Evolutionary conservation across 2,888 invertebrate species (phyloP), one percentile per base, ranked within the genome.

Genomic region (Dynastes hyllus): DNA sequence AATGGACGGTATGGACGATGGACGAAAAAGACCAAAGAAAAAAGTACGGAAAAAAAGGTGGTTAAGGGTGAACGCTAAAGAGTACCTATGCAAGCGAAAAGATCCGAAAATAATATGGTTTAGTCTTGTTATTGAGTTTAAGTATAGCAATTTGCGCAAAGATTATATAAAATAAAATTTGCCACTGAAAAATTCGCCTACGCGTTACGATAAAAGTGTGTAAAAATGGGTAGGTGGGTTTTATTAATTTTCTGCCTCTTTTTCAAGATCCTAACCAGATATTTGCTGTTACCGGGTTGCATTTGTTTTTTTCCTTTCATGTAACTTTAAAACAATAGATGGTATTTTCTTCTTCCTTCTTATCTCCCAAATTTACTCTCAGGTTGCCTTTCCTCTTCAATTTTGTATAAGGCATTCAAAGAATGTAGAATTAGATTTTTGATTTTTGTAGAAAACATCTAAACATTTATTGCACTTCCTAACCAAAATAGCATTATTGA

Each of bases 111-210:
- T 84, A 84, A 84, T 81, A 84, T 81, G 84, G 80, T 83, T 82
- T 80, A 77, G 79, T 78, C 81, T 82, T 81, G 83, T 84, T 83
- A 83, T 83, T 80, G 79, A 77, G 79, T 80, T 82, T 84, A 84
- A 84, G 80, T 83, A 84, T 84, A 84, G 84, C 84, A 84, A 84
- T 84, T 84, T 84, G 84, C 81, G 81, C 82, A 80, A 81, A 82
- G 81, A 79, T 80, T 83, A 83, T 81, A 80, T 81, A 83, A 83
- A 83, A 83, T 81, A 83, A 83, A 83, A 84, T 80, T 81, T 80
- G 84, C 84, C 84, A 84, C 84, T 82, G 84, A 84, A 84, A 84
- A 83, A 82, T 83, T 83, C 27, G 40, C 55, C 22, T 69, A 51
- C 50, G 51, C 27, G 51, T 45, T 27, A 63, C 29, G 27, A 11